Base-by-base conservation (phyloP, 1,140 invertebrate genomes). In the Drosophila littoralis region DNA sequence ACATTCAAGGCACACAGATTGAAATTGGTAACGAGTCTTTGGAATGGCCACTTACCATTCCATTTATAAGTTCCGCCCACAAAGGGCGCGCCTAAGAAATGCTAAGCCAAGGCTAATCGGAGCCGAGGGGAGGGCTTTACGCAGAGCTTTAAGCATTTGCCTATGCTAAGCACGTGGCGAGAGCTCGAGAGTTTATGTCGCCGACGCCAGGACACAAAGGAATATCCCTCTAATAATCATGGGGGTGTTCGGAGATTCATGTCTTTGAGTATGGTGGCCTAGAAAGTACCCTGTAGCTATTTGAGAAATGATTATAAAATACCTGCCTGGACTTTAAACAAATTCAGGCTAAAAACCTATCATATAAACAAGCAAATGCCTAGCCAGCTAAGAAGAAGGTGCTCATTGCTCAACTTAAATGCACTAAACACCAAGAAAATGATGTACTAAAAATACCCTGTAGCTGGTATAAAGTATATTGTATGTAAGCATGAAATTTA, bases 111-210 rank as follows among this genome's bases (percentile, higher is more conserved):
- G 15, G 15, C 60, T 67, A 67, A 58, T 32, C n/a, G 45, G n/a
- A 15, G 46, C 1, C 9, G 7, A 1, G 8, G 69, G 22, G n/a
- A 17, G 40, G 28, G 15, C 36, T 42, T 51, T 54, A 57, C 46
- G 10, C 46, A 51, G 12, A 75, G 68, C 67, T 71, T 71, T 60
- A 42, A 57, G 65, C 66, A 88, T 82, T 82, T 88, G 72, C 72
- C 76, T 79, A 86, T 88, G 83, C 83, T 60, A 67, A 77, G 83
- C 83, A 86, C 83, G 83, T 74, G 65, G 67, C 57, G 48, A 33
- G 58, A 71, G 72, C 69, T 75, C 46, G 22, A 66, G 68, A 75
- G 84, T 73, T 75, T 64, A 65, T 75, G 73, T 60, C 48, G 12
- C 40, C 67, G 69, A 48, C 52, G 64, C 38, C 60, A 59, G 58